Evolutionary conservation across 2,888 invertebrate genomes (phyloP).

Genomic region (Thereva nobilitata): DNA sequence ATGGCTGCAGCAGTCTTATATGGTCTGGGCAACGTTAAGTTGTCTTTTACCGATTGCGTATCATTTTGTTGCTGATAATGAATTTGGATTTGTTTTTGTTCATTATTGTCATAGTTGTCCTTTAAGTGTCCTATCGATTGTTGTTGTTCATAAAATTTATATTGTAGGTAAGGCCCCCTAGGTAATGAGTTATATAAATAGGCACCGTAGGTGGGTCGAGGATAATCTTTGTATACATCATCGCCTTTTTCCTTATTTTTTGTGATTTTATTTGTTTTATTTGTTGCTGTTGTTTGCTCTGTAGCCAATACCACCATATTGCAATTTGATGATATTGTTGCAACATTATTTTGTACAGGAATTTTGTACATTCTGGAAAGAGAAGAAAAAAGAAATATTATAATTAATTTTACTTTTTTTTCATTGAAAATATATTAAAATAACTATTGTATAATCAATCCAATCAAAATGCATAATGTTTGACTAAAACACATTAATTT

Average conservation of each 20-base stretch:
- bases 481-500: too few relatives aligned
- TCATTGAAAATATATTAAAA: neutral
- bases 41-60: conserved; percentile 1
- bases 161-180: conserved; percentile 47
- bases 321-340: conserved; percentile 21
- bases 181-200: conserved; percentile 44
- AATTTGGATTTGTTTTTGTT: conserved; percentile 32
- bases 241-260: conserved; percentile 24
- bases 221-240: conserved; percentile 32
- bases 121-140: conserved; percentile 24
- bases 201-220: conserved; percentile 46
- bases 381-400: neutral
- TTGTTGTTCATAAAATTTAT: conserved; percentile 45
- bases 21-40: conserved; percentile 16
- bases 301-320: conserved; percentile 31
- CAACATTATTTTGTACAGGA: conserved; percentile 20
- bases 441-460: too few relatives aligned
- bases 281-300: conserved; percentile 1
- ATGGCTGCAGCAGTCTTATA: conserved; percentile 1
- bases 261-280: conserved; percentile 26
- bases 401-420: neutral
- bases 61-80: conserved; percentile 15
- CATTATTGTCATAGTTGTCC: conserved; percentile 42
- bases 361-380: conserved; percentile 37
- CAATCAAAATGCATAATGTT: too few relatives aligned